phyloP scores from a whole-genome alignment of 1,140 invertebrate species.

The Muscidifurax raptorellus region DNA sequence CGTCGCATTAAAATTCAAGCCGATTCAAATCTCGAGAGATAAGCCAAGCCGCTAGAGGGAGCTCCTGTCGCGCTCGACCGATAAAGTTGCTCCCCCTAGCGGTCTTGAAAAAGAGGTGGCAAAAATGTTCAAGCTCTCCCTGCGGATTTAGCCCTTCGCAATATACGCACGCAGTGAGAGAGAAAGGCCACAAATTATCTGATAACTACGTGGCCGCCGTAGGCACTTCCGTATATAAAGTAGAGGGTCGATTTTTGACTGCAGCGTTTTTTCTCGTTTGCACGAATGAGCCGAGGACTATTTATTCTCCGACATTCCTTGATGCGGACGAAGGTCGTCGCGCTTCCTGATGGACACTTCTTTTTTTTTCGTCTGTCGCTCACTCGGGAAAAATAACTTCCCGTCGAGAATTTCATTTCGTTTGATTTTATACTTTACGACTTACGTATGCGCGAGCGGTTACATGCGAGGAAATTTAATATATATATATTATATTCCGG shows the following conservation, averaged over 20 bases:
- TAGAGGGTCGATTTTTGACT: background rate
- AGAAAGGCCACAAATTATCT: background rate
- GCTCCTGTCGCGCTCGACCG: no score
- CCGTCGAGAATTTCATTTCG: background rate
- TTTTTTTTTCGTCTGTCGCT: background rate
- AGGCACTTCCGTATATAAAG: background rate
- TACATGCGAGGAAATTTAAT: background rate
- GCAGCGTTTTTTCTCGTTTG: background rate
- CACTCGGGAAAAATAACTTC: background rate
- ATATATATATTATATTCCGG: no score
- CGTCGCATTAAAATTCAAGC: no score
- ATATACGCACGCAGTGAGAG: no score
- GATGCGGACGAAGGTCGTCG: no score
- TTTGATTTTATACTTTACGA: constrained; percentile 8
- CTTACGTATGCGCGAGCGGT: background rate
- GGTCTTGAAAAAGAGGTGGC: no score
- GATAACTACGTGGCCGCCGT: background rate
- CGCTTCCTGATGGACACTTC: background rate
- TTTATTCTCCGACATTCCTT: background rate
- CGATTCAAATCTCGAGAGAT: no score
- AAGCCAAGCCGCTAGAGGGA: no score
- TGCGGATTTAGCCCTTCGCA: background rate
- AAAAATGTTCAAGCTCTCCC: no score
- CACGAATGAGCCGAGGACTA: background rate
- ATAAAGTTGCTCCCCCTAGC: no score